phyloP scores from a whole-genome alignment of 2,888 invertebrate species.

The Nycteola revayana region DNA sequence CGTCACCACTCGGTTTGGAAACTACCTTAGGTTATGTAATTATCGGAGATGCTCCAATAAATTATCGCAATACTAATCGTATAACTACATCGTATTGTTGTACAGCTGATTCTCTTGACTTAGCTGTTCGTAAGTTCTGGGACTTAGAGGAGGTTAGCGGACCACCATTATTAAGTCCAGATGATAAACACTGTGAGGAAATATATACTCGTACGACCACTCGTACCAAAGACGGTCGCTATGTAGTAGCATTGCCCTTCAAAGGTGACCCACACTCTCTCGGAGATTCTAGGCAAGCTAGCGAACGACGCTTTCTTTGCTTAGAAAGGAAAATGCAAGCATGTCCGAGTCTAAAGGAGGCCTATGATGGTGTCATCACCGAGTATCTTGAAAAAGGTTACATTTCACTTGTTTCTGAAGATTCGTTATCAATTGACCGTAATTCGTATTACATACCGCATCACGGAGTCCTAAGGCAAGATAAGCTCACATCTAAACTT shows the following conservation, averaged over 20 bases:
- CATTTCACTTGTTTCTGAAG: constrained; percentile 1
- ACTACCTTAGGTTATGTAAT: constrained; percentile 1
- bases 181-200: too few relatives aligned
- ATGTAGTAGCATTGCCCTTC: too few relatives aligned
- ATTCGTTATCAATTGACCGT: background rate
- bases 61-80: background rate
- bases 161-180: too few relatives aligned
- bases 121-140: background rate
- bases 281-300: too few relatives aligned
- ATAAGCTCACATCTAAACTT: constrained; percentile 6
- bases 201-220: too few relatives aligned
- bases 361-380: constrained; percentile 15
- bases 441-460: constrained; percentile 10
- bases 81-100: background rate
- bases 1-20: background rate
- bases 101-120: background rate
- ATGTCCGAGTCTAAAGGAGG: constrained; percentile 1
- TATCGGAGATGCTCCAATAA: background rate
- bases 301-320: too few relatives aligned
- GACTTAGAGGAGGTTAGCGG: too few relatives aligned
- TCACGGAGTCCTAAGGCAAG: constrained; percentile 10
- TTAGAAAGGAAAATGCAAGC: background rate
- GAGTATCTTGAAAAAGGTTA: constrained; percentile 11
- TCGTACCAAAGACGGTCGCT: too few relatives aligned
- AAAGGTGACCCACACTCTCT: too few relatives aligned